Percentiles rank a stretch among this genome's conserved stretches.
phyloP scores from a whole-genome alignment of 1,140 invertebrate genomes.

The Penaeus indicus region DNA sequence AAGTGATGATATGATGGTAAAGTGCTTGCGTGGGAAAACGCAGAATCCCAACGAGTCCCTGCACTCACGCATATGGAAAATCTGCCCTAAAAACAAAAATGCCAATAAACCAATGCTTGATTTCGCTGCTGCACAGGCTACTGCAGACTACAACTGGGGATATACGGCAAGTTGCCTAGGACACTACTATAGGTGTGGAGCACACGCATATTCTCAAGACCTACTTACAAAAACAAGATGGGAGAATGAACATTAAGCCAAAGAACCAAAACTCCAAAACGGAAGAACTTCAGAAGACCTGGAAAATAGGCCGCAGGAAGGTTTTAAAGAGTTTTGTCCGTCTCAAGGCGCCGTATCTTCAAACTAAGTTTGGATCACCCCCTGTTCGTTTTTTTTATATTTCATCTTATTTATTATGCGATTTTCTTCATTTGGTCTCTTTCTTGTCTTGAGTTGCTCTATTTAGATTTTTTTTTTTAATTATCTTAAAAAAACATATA shows the following conservation, averaged over 20 bases:
- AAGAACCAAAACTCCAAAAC: too few species aligned
- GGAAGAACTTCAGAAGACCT: too few species aligned
- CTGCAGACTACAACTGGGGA: slow-evolving; percentile 24
- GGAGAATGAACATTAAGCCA: neutral
- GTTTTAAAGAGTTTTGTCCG: too few species aligned
- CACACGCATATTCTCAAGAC: neutral
- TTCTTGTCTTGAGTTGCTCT: too few species aligned
- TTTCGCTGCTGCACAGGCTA: slow-evolving; percentile 9
- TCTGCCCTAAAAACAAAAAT: slow-evolving; percentile 17
- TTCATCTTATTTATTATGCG: too few species aligned
- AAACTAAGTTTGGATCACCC: too few species aligned
- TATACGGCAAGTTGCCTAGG: neutral
- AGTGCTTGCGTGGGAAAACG: neutral
- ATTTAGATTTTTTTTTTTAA: too few species aligned
- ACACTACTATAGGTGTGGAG: neutral
- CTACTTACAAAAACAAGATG: neutral
- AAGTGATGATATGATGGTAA: slow-evolving; percentile 2
- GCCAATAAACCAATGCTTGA: neutral
- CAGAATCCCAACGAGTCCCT: slow-evolving; percentile 12
- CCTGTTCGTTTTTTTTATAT: too few species aligned
- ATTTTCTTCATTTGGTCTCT: too few species aligned
- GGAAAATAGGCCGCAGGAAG: too few species aligned
- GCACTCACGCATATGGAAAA: slow-evolving; percentile 8
- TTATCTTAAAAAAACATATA: too few species aligned
- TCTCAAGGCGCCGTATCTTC: too few species aligned